Evolutionary conservation across 64 coral and sea anemone genomes (phyloP), one percentile per base, ranked within the genome.

Genomic region (Porites lutea): DNA sequence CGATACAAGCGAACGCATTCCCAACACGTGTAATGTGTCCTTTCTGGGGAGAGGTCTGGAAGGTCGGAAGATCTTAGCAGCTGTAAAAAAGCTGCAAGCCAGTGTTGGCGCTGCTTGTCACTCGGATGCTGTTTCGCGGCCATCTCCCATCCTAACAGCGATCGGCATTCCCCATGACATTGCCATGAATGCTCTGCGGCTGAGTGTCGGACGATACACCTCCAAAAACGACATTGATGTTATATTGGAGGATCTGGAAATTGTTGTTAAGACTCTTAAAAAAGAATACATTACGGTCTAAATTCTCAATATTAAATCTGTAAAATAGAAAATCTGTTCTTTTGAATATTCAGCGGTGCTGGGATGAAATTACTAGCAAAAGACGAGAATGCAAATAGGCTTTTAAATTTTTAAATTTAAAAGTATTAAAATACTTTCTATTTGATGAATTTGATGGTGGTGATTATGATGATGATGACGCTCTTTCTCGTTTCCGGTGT

Each of bases 91-190:
- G n/a, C 79, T 96, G 8, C 88, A 87, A 21, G 97, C 94, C 51
- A 99, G 97, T 89, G 94, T 99, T 1, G 97, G 97, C 19, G 97
- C 97, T 87, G 97, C 97, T 4, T 99, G 97, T 53, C 97, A 99
- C 46, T 93, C 97, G 53, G 91, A 77, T 79, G 86, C 74, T 37
- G 88, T 72, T 23, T 93, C 94, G 8, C n/a, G 74, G 21, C 94
- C 97, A 2, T 99, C 97, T 15, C 97, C 74, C 9, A 99, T 99
- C 73, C 80, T 99, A 65, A 87, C 87, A 71, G 94, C 97, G 2
- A 74, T 96, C 45, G 97, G 97, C 3, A 85, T 99, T 79, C 94
- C 88, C 5, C 20, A 74, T 23, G 60, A 99, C 14, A 54, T 99
- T 68, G 94, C 97, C 59, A 91, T 93, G n/a, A 99, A 99, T 93